Evolutionary conservation across 2,113 vertebrate species (phyloP), one percentile per base, ranked within the genome.

Genomic region (Martes martes): DNA sequence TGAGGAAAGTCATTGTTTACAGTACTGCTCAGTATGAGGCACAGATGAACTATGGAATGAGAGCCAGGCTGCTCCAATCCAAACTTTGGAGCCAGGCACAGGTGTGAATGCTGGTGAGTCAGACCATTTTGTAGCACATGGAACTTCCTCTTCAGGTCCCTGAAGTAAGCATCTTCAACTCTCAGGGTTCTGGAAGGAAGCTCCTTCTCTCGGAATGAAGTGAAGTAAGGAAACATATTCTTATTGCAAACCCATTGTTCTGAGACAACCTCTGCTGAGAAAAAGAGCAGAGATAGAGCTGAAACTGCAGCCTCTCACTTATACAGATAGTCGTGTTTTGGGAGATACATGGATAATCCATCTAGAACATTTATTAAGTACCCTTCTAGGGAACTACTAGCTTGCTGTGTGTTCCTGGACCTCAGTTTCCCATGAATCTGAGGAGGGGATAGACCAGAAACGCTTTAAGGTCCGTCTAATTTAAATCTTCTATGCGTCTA

Each of bases 391-490:
- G 65, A 94, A 13, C 16, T 7, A 57, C 31, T 93, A 55, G n/a
- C 15, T 93, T 86, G 31, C 71, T 71, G 6, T 86, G 39, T 79
- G 14, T 67, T 86, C 42, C 83, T 93, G 28, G 23, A 65, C 55
- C 33, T 96, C 45, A 93, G 26, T 95, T 95, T 96, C 39, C 50
- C 39, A 86, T 82, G 39, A 96, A 82, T 8, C n/a, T 31, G 84
- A 26, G 90, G 87, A 97, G 33, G 42, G 23, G 13, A 88, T 50
- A 91, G 5, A 52, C 67, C 26, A 94, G 71, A 96, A 94, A 84
- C 2, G 3, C n/a, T 95, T 69, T 87, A 83, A 79, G 7, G 42
- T 91, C 47, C 26, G 50, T 88, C 45, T 80, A 65, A 47, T 67
- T 95, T 87, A 19, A 94, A 74, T 39, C 14, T 80, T 80, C 4